Evolutionary conservation across 2,888 invertebrate genomes (phyloP), one percentile per base, ranked within the genome.

Genomic region (Drosophila cracens): DNA sequence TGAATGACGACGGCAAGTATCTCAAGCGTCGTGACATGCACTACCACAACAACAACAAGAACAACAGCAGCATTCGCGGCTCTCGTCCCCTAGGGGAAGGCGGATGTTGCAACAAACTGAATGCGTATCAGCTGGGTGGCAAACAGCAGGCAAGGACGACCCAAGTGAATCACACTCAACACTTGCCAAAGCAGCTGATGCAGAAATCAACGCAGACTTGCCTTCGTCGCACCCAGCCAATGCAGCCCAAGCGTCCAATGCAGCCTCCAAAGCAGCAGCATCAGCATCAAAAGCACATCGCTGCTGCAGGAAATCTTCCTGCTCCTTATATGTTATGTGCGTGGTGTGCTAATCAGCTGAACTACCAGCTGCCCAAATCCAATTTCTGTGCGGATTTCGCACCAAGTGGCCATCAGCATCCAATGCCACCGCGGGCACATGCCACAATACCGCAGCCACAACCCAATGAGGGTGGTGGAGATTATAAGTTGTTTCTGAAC

Each of bases 161-260:
- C 4, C 25, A 16, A 25, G 8, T 16, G 46, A 46, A 25, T 4
- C 25, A 4, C 46, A 25, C 21, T 16, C 21, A 46, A 16, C 13
- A 8, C 25, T 16, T 16, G 1, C 2, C n/a, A 27, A 56, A 29
- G 5, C 36, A 29, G 7, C 1, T 38, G 27, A n/a, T 16, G 13
- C 6, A 13, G 27, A 56, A 56, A n/a, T 27, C 38, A n/a, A 56
- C 38, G 0, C 56, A 56, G 4, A 56, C 56, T 29, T 56, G 56
- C n/a, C n/a, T 10, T 1, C 0, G 3, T 13, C 38, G 2, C 56
- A 56, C 56, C 7, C 27, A 38, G n/a, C n/a, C 54, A 7, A 7
- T 27, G 18, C 16, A 18, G 1, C 11, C 18, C 1, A n/a, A 38
- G 7, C 13, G 10, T 16, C 21, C 21, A 21, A 25, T 16, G 21